Evolutionary conservation across 2,888 invertebrate genomes (phyloP).

Genomic region (Macaria notata): DNA sequence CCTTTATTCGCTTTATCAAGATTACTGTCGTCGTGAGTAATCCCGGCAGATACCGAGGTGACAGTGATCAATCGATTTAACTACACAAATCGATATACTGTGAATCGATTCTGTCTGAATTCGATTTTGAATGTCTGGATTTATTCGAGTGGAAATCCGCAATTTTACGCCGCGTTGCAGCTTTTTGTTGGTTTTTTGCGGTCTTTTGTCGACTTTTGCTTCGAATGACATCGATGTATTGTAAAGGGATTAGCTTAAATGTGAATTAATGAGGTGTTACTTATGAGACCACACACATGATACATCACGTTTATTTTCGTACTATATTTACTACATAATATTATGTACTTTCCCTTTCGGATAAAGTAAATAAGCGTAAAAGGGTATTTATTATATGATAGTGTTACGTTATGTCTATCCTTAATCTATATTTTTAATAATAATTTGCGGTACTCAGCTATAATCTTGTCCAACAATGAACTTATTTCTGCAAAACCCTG

Average conservation of each 20-base stretch:
- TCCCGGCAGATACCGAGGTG: slow-evolving; percentile 55
- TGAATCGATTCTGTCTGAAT: slow-evolving; percentile 38
- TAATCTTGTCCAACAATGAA: too few species aligned
- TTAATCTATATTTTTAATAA: too few species aligned
- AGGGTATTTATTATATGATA: too few species aligned
- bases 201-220: slow-evolving; percentile 1
- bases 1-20: slow-evolving; percentile 60
- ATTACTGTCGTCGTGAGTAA: slow-evolving; percentile 67
- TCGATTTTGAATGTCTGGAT: slow-evolving; percentile 36
- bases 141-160: slow-evolving; percentile 47
- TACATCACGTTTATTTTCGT: too few species aligned
- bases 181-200: slow-evolving; percentile 14
- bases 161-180: slow-evolving; percentile 35
- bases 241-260: background rate
- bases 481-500: too few species aligned
- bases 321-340: too few species aligned
- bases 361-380: too few species aligned
- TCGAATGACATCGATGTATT: background rate
- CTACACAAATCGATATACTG: slow-evolving; percentile 46
- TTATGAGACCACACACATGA: too few species aligned
- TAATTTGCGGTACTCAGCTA: too few species aligned
- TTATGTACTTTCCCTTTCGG: too few species aligned
- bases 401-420: too few species aligned
- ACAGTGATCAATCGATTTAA: slow-evolving; percentile 74
- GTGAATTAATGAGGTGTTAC: too few species aligned